Conservation (phyloP, 2,113 vertebrate genomes). For the Eulemur rufifrons region DNA sequence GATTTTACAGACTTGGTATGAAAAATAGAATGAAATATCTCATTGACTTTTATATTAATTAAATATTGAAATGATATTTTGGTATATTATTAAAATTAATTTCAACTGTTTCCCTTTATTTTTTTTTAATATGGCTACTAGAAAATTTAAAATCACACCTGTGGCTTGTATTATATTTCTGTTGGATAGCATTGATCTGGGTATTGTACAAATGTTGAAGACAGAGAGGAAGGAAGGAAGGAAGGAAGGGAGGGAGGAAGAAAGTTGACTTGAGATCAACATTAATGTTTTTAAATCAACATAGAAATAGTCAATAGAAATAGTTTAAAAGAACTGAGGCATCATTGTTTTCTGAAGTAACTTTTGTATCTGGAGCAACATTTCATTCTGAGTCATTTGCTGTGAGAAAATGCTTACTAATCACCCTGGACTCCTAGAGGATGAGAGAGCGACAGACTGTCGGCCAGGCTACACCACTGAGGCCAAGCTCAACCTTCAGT, state of each 20-base stretch:
- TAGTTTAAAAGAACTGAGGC: background rate
- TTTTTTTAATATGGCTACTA: background rate
- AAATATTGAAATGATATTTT: background rate
- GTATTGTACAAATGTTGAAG: background rate
- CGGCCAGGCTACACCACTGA: background rate
- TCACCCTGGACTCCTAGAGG: slow-evolving; percentile 11
- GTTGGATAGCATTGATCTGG: background rate
- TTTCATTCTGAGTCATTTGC: slow-evolving; percentile 55
- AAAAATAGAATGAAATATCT: background rate
- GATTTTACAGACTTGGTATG: background rate
- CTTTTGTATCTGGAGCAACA: slow-evolving; percentile 1
- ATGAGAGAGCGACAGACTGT: background rate
- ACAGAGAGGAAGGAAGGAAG: background rate
- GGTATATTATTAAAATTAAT: background rate
- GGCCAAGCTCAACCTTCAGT: background rate
- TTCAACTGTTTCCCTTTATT: background rate
- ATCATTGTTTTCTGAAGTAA: slow-evolving; percentile 1
- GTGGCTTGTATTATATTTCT: background rate
- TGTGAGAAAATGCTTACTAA: slow-evolving; percentile 59
- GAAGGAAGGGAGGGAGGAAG: no score
- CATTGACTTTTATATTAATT: background rate
- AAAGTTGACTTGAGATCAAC: background rate
- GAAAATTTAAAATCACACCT: background rate
- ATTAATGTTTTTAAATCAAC: background rate
- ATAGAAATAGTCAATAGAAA: background rate